Evolutionary conservation across 2,113 vertebrate species (phyloP).

Genomic region (Zingel zingel): DNA sequence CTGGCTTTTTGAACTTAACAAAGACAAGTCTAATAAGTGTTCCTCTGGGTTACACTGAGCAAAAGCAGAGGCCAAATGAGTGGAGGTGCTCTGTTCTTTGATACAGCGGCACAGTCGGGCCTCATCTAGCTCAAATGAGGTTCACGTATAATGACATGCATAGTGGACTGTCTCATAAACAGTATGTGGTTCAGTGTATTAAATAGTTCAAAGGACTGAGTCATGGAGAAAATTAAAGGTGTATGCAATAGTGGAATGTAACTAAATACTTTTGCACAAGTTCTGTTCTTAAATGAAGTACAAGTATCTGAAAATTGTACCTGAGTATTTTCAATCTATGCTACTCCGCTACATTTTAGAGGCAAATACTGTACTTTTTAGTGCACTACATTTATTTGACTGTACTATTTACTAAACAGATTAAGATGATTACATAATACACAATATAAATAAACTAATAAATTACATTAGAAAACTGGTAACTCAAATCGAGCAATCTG

Average conservation of each 20-base stretch:
- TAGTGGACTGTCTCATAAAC: constrained; percentile 23
- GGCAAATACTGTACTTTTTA: neutral
- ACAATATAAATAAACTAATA: too few species aligned
- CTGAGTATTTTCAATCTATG: too few species aligned
- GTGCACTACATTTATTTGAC: neutral
- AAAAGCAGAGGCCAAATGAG: constrained; percentile 58
- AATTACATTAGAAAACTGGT: too few species aligned
- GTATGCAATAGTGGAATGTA: neutral
- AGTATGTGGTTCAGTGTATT: neutral
- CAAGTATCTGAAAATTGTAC: too few species aligned
- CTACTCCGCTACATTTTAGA: neutral
- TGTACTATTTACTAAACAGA: too few species aligned
- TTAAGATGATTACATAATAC: too few species aligned
- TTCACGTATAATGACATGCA: constrained; percentile 14
- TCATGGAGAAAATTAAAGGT: constrained; percentile 25
- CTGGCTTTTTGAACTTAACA: constrained; percentile 20
- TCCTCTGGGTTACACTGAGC: constrained; percentile 31
- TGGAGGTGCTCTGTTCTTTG: constrained; percentile 21
- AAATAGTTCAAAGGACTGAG: constrained; percentile 40
- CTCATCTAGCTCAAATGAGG: constrained; percentile 35
- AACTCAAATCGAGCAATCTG: too few species aligned
- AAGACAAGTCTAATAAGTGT: constrained; percentile 40
- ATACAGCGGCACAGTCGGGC: neutral
- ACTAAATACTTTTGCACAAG: neutral
- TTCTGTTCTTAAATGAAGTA: neutral